Evolutionary conservation across 2,113 vertebrate species (phyloP), one percentile per base, ranked within the genome.

Genomic region (Callorhinus ursinus): DNA sequence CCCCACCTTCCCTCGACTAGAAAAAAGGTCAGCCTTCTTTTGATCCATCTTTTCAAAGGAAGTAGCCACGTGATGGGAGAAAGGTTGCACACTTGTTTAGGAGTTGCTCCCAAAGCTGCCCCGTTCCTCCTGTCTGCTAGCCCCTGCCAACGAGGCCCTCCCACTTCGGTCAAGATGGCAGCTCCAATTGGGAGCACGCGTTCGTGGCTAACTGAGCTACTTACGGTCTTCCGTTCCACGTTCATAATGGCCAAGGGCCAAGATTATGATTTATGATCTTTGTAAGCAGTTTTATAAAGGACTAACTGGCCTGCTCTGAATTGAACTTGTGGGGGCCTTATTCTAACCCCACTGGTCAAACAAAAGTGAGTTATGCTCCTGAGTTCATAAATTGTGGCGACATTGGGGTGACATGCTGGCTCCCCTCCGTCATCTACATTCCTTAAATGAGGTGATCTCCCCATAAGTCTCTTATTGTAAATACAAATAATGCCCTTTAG

Each of bases 121-220:
- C 16, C 1, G 0, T 69, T 69, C 39, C 72, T 36, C 36, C 71
- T 16, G 2, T 15, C 4, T 14, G 33, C 55, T 21, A 15, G 22
- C 2, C 31, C 59, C 82, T 7, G 14, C 31, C 13, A 2, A 5
- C 1, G 5, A 39, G 13, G 19, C 49, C 0, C 13, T 5, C 53
- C 4, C 15, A 86, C 31, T 12, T 13, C 22, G 1, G 22, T 42
- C 16, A 36, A 53, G 61, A 26, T 7, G 24, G 21, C 4, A 80
- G 6, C n/a, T 49, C 26, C 3, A 0, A 24, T 22, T 59, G 12
- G 12, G 15, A 26, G 14, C n/a, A 16, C 1, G 4, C 28, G 0
- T 22, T 72, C 21, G 5, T 2, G 10, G 19, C 21, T 4, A 10
- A 1, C 4, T 2, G 51, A 79, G 77, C 77, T 55, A 0, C 12